phyloP scores from a whole-genome alignment of 2,888 invertebrate genomes.

The Caenorhabditis virilis region DNA sequence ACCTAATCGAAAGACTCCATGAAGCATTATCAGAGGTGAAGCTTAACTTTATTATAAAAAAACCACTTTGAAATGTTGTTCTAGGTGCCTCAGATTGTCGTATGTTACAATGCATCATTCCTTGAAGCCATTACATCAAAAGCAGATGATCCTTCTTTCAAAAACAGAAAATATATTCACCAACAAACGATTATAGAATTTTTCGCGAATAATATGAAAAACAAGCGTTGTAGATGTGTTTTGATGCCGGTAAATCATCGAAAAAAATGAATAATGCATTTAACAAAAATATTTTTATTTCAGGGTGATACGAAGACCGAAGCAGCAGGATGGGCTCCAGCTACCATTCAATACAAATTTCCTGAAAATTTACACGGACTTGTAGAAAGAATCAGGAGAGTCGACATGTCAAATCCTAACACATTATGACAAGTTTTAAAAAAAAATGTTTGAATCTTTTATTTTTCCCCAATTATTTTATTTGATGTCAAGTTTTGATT shows the following conservation, averaged over 20 bases:
- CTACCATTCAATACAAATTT: slow-evolving; percentile 21
- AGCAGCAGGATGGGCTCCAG: slow-evolving; percentile 18
- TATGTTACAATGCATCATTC: slow-evolving; percentile 26
- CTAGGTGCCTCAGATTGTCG: slow-evolving; percentile 23
- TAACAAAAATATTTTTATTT: slow-evolving; percentile 4
- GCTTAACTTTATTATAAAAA: neutral
- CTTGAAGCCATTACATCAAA: neutral
- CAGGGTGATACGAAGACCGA: neutral
- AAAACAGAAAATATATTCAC: slow-evolving; percentile 11
- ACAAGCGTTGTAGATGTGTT: slow-evolving; percentile 27
- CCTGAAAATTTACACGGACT: slow-evolving; percentile 12
- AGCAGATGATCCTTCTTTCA: neutral
- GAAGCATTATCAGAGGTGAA: slow-evolving; percentile 15
- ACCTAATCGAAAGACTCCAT: slow-evolving; percentile 10
- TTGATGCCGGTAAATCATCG: slow-evolving; percentile 30
- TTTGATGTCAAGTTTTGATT: neutral
- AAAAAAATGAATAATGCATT: too few relatives aligned
- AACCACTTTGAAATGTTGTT: neutral
- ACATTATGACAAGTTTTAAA: neutral
- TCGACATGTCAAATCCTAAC: neutral
- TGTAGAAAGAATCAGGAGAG: slow-evolving; percentile 2
- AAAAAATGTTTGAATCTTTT: too few relatives aligned
- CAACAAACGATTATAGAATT: slow-evolving; percentile 15
- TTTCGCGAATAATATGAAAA: slow-evolving; percentile 11
- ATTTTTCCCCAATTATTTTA: neutral